A percentile compares a stretch with the other conserved stretches of the same genome.
phyloP scores from a whole-genome alignment of 2,113 vertebrate species.

The Dipodomys ordii region DNA sequence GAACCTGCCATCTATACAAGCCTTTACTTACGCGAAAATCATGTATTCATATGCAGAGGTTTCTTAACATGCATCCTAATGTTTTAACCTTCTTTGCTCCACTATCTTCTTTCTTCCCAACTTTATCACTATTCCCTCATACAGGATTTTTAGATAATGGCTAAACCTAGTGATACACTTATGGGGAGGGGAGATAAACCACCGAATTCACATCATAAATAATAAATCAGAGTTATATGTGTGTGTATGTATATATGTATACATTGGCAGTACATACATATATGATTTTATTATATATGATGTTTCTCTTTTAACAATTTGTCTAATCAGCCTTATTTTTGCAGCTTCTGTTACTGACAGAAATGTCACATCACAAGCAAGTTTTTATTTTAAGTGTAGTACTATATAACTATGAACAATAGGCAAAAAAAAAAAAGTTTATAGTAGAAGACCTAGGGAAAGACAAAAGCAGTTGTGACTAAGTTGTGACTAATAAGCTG shows the following conservation, averaged over 20 bases:
- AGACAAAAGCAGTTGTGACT: constrained; percentile 67
- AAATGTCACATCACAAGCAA: constrained; percentile 74
- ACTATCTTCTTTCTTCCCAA: neutral
- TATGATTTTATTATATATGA: neutral
- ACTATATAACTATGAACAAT: constrained; percentile 76
- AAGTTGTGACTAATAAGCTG: constrained; percentile 44
- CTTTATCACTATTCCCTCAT: neutral
- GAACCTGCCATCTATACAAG: neutral
- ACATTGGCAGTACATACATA: neutral
- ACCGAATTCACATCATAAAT: constrained; percentile 10
- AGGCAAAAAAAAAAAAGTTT: constrained; percentile 75
- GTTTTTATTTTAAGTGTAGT: constrained; percentile 76
- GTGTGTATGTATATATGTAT: neutral
- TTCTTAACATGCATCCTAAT: constrained; percentile 19
- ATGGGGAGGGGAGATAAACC: neutral
- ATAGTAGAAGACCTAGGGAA: constrained; percentile 65
- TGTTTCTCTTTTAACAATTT: constrained; percentile 69
- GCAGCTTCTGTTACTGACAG: constrained; percentile 83
- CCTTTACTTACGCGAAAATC: neutral
- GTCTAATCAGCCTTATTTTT: constrained; percentile 79
- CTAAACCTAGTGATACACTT: constrained; percentile 43
- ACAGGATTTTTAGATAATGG: constrained; percentile 18
- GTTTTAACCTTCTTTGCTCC: constrained; percentile 10
- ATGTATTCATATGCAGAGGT: neutral
- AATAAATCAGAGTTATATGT: neutral